Conservation (phyloP, 2,113 vertebrate species). For the Platysteira castanea region DNA sequence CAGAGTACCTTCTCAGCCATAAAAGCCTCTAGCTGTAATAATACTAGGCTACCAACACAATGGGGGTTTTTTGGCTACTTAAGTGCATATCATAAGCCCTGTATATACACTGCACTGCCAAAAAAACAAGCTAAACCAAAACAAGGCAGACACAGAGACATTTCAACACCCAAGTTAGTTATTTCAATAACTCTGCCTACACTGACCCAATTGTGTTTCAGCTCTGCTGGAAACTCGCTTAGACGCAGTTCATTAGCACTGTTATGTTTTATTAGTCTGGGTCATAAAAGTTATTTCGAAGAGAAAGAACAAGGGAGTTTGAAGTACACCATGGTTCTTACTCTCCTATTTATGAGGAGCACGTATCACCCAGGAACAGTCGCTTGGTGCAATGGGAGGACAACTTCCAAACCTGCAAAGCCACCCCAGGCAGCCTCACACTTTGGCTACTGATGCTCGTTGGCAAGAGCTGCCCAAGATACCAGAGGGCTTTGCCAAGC, state of each 20-base stretch:
- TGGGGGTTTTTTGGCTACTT: neutral
- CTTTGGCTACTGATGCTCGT: neutral
- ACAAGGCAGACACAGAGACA: neutral
- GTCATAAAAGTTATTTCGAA: neutral
- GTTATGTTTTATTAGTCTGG: neutral
- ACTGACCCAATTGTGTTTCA: slow-evolving; percentile 17
- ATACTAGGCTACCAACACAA: neutral
- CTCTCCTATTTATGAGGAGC: neutral
- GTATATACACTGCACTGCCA: neutral
- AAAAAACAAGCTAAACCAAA: slow-evolving; percentile 30
- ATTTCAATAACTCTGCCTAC: slow-evolving; percentile 5
- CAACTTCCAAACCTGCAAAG: neutral
- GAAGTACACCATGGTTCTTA: neutral
- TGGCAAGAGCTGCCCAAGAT: neutral
- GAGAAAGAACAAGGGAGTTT: neutral
- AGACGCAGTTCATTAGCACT: neutral
- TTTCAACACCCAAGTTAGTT: slow-evolving; percentile 30
- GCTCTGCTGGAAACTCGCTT: neutral
- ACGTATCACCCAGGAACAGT: neutral
- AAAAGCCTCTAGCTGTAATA: neutral
- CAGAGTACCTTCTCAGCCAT: neutral
- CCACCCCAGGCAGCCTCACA: neutral
- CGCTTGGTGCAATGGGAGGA: fast-evolving
- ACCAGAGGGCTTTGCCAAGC: neutral
- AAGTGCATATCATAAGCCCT: neutral